Base-by-base conservation (phyloP, 1,140 invertebrate species). In the Sinella curviseta region DNA sequence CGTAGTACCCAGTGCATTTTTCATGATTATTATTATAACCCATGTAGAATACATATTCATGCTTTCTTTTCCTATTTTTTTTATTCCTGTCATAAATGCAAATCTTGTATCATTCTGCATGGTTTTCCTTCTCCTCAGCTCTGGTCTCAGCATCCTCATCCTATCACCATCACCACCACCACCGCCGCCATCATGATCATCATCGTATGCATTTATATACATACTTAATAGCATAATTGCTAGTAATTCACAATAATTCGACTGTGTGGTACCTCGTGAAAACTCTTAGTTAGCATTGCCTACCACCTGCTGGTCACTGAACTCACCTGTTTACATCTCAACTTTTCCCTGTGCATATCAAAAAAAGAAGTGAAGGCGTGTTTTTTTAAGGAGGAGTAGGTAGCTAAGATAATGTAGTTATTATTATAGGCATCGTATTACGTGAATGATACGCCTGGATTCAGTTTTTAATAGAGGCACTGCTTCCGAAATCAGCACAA, bases 191-290 rank as follows among this genome's bases (percentile, higher is more conserved):
- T 30, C 65, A 70, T 31, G 1, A 31, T 14, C 1, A 70, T 70
- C 12, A 60, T 17, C n/a, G 57, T 60, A 60, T 60, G 8, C 12
- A 17, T 60, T 17, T 70, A 70, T 33, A 70, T 70, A 70, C 65
- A 70, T 70, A 70, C 65, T 4, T 70, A 70, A 70, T 70, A 70
- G 31, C 65, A 70, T 70, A 70, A 70, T 70, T 70, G 30, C 30
- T 31, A 33, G 65, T 70, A 70, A 70, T 70, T 70, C 65, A 70
- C 65, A 33, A 70, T 70, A 70, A 70, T 70, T 70, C 65, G 65
- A 16, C 28, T 14, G 24, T 70, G 26, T 70, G 28, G 65, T 33
- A 33, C 31, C 24, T 70, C 65, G 31, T 60, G 24, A 60, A 60
- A 26, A 60, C 65, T 30, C 39, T 48, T 48, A 8, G 39, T 48